phyloP scores from a whole-genome alignment of 2,888 invertebrate species.

The Calameuta pallipes region DNA sequence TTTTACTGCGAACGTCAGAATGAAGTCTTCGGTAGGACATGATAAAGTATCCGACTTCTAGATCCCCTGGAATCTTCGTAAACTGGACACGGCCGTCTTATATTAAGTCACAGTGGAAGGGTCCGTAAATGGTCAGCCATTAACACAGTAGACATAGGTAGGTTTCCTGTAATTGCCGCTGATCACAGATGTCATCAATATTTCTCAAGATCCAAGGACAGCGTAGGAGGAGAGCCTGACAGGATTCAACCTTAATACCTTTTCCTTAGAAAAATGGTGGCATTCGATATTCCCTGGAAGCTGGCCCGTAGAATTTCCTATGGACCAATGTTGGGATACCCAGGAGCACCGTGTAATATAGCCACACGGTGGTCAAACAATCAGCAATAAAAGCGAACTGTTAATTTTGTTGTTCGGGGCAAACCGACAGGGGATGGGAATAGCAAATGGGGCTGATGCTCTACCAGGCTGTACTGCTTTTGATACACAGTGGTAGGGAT shows the following conservation, averaged over 20 bases:
- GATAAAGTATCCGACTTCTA: neutral
- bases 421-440: neutral
- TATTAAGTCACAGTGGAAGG: slow-evolving; percentile 4
- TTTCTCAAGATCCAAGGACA: neutral
- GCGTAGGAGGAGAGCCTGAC: neutral
- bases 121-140: slow-evolving; percentile 22
- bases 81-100: neutral
- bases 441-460: slow-evolving; percentile 6
- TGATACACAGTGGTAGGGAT: neutral
- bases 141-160: slow-evolving; percentile 17
- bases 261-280: neutral
- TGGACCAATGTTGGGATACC: neutral
- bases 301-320: neutral
- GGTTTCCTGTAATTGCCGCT: slow-evolving; percentile 22
- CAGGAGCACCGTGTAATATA: neutral
- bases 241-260: neutral
- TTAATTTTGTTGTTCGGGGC: slow-evolving; percentile 1
- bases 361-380: slow-evolving; percentile 8
- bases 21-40: neutral
- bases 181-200: slow-evolving; percentile 17
- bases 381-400: slow-evolving; percentile 13
- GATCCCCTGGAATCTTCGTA: neutral
- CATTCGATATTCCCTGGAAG: neutral
- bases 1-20: neutral
- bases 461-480: neutral